phyloP scores from a whole-genome alignment of 2,113 vertebrate species.

The Cyanoderma ruficeps region DNA sequence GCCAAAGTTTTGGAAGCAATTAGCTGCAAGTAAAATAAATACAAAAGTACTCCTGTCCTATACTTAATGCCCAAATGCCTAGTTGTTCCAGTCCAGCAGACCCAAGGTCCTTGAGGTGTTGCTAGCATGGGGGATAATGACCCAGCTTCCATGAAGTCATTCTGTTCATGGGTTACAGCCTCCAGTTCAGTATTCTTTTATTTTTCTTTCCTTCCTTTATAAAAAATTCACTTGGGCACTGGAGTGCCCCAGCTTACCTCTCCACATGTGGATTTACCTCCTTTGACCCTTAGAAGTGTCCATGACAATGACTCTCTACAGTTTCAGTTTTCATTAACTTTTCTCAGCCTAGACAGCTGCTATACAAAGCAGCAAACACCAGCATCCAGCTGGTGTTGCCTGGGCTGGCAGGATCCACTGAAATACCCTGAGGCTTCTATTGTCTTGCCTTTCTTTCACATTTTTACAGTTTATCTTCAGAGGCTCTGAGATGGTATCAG shows the following conservation, averaged over 20 bases:
- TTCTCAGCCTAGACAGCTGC: not conserved
- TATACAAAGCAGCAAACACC: not conserved
- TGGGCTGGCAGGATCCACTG: not conserved
- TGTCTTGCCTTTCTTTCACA: not conserved
- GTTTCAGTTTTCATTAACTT: not conserved
- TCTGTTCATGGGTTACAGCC: not conserved
- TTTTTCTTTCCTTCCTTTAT: not conserved
- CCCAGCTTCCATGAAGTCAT: not conserved
- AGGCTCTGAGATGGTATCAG: not conserved
- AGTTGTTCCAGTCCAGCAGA: constrained; percentile 27
- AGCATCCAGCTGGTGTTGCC: not conserved
- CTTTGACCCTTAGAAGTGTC: not conserved
- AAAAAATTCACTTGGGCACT: not conserved
- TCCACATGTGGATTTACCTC: not conserved
- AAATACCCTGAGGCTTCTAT: not conserved
- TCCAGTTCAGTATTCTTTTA: not conserved
- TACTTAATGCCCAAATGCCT: constrained; percentile 13
- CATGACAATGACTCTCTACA: not conserved
- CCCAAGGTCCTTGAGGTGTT: constrained; percentile 19
- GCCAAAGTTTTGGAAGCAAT: constrained; percentile 44
- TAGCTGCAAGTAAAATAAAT: constrained; percentile 53
- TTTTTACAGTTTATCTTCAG: not conserved
- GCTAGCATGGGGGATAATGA: not conserved
- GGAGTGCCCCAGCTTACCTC: not conserved
- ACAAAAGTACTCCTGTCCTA: constrained; percentile 23